Evolutionary conservation across 2,113 vertebrate genomes (phyloP).

Genomic region (Nibea albiflora): DNA sequence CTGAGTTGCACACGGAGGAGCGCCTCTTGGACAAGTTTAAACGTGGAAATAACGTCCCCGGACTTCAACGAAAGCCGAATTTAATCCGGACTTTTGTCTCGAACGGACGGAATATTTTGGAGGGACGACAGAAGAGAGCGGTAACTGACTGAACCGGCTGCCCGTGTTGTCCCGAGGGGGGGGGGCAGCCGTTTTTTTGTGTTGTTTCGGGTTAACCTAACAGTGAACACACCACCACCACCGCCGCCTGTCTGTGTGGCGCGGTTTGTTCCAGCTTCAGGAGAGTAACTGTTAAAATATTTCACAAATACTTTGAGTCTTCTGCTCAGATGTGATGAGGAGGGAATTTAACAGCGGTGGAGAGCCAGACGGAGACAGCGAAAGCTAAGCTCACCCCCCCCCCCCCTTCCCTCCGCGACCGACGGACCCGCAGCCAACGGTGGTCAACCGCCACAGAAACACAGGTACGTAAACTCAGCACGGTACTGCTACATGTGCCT

Average conservation of each 20-base stretch:
- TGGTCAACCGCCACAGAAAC: conserved; percentile 13
- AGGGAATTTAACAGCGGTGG: conserved; percentile 41
- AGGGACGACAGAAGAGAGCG: background rate
- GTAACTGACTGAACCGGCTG: conserved; percentile 17
- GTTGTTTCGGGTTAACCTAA: conserved; percentile 49
- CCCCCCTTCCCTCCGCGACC: too few species aligned
- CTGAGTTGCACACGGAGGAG: background rate
- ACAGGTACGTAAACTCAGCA: conserved; percentile 55
- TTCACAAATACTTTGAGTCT: background rate
- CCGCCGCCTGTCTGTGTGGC: background rate
- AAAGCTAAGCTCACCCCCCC: conserved; percentile 63
- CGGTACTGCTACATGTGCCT: background rate
- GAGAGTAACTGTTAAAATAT: background rate
- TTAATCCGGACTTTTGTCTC: background rate
- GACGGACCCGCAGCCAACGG: conserved; percentile 18
- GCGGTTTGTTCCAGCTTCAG: conserved; percentile 17
- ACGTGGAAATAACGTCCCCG: background rate
- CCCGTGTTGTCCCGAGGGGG: conserved; percentile 36
- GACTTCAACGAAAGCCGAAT: background rate
- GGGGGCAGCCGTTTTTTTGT: conserved; percentile 40
- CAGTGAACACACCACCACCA: background rate
- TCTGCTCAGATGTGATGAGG: conserved; percentile 57
- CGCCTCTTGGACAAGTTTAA: conserved; percentile 25
- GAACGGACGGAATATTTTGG: background rate
- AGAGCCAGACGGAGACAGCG: conserved; percentile 65